Conservation (phyloP, 1,140 invertebrate species). For the Bombus waltoni region DNA sequence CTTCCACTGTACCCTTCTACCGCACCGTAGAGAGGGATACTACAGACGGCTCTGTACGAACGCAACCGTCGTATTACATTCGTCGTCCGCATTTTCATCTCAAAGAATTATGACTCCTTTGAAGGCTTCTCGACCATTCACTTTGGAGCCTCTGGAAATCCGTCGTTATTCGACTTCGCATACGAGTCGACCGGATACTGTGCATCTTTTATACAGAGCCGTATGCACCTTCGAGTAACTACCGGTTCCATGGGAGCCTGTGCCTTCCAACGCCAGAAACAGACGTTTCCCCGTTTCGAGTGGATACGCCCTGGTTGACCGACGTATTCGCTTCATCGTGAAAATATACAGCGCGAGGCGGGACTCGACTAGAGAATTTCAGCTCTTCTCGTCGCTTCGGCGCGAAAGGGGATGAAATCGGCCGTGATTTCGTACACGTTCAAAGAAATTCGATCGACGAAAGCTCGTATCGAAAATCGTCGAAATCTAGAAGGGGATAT, state of each 20-base stretch:
- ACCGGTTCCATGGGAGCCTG: slow-evolving; percentile 3
- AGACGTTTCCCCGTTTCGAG: neutral
- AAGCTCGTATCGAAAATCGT: neutral
- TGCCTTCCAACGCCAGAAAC: neutral
- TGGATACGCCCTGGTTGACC: neutral
- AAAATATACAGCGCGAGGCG: neutral
- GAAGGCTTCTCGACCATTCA: slow-evolving; percentile 46
- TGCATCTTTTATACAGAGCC: slow-evolving; percentile 43
- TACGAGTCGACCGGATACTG: slow-evolving; percentile 26
- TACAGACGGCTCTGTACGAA: slow-evolving; percentile 3
- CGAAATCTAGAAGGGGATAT: neutral
- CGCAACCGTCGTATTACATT: slow-evolving; percentile 37
- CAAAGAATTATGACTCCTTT: slow-evolving; percentile 55
- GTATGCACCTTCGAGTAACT: slow-evolving; percentile 34
- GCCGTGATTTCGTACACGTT: neutral
- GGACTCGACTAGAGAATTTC: neutral
- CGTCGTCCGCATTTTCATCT: slow-evolving; percentile 52
- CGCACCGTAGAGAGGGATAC: neutral
- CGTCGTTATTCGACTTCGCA: slow-evolving; percentile 42
- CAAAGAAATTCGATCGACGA: too few species aligned
- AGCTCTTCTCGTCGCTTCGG: neutral
- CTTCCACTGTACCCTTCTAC: neutral
- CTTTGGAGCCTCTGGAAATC: slow-evolving; percentile 39
- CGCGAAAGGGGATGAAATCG: neutral
- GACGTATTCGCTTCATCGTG: slow-evolving; percentile 3